Evolutionary conservation across 2,888 invertebrate species (phyloP), one percentile per base, ranked within the genome.

Genomic region (Drosophila borealis): DNA sequence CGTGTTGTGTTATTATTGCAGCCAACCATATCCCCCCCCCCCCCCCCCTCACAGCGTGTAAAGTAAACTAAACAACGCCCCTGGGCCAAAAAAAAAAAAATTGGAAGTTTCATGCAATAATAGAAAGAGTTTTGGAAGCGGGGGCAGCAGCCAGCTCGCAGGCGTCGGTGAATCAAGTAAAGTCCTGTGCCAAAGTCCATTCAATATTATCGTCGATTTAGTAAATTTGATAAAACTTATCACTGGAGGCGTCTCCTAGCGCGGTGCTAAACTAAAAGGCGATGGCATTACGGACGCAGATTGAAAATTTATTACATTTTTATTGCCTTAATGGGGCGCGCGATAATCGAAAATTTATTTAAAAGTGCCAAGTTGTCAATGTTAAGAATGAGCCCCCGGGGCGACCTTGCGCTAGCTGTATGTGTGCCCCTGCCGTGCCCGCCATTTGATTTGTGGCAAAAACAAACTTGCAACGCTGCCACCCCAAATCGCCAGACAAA

Each of bases 261-360:
- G 45, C 42, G 59, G 57, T 76, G 41, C 50, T 65, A 71, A 77
- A 75, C 77, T 77, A 61, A 63, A 61, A 67, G 81, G 65, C 72
- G 64, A 50, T 63, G 54, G 61, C 65, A 44, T 41, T 49, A 29
- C 53, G 48, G 13, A 17, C 56, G 42, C 73, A 83, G 88, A 89
- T 89, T 89, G 90, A 87, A 89, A 89, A 89, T 89, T 89, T 89
- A 89, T 89, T 89, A 79, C 80, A 74, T 81, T 89, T 89, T 89
- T 89, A 89, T 89, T 89, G 85, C 90, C 80, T 83, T 84, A 89
- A 89, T 87, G 88, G 88, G 79, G 64, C 77, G 54, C 74, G 80
- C 85, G 90, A 89, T 89, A 89, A 89, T 89, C 88, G 88, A 87
- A 89, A 89, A 84, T 89, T 87, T 89, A 89, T 89, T 89, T 89